A percentile compares a stretch with the other conserved stretches of the same genome.
phyloP scores from a whole-genome alignment of 1,140 invertebrate species.

The Drosophila pectinifera region DNA sequence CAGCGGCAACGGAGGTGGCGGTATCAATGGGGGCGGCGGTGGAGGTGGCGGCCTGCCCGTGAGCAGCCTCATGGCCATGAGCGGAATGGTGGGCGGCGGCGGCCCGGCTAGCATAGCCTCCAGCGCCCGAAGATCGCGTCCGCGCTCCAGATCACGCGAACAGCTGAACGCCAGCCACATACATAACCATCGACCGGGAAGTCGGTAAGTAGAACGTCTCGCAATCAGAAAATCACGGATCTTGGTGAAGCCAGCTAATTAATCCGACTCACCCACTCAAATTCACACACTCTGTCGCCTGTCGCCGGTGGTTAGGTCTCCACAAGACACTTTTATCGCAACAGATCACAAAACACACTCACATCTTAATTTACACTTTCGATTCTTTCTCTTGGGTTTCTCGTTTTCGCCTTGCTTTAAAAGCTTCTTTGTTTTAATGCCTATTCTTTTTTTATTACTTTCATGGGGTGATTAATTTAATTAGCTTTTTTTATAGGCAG shows the following conservation, averaged over 20 bases:
- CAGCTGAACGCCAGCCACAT: constrained; percentile 85
- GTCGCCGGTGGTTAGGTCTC: no score
- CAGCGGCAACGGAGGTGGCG: constrained; percentile 84
- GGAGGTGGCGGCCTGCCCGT: constrained; percentile 23
- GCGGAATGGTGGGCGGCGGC: constrained; percentile 69
- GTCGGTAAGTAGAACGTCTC: constrained; percentile 83
- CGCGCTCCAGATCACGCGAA: constrained; percentile 88
- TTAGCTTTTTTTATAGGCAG: constrained; percentile 10
- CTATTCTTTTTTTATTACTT: constrained; percentile 15
- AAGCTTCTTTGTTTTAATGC: constrained; percentile 26
- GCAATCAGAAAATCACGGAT: constrained; percentile 3
- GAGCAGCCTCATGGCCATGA: constrained; percentile 71
- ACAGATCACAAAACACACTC: constrained; percentile 8
- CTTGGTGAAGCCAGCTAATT: not conserved
- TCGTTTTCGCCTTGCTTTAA: constrained; percentile 5
- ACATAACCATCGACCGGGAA: constrained; percentile 87
- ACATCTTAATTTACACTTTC: constrained; percentile 30
- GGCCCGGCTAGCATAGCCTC: constrained; percentile 86
- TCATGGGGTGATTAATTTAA: constrained; percentile 26
- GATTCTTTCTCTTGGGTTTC: constrained; percentile 27
- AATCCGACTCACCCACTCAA: constrained; percentile 11
- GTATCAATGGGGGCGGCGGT: constrained; percentile 75
- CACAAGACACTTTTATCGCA: constrained; percentile 5
- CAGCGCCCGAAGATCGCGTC: constrained; percentile 89
- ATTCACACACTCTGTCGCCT: constrained; percentile 19